phyloP scores from a whole-genome alignment of 2,113 vertebrate species.

The Passer montanus region DNA sequence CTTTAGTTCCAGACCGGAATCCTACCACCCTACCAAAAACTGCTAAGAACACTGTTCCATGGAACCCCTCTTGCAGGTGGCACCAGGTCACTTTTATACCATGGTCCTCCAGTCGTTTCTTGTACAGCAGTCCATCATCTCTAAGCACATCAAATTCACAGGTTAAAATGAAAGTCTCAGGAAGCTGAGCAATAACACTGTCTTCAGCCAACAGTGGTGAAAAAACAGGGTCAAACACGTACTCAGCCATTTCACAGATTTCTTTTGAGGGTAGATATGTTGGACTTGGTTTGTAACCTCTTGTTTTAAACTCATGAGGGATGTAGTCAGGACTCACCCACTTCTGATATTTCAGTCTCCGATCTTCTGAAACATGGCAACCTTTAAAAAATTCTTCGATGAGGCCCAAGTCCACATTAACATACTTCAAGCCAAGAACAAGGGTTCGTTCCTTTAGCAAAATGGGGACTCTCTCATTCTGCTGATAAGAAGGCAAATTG shows the following conservation, averaged over 20 bases:
- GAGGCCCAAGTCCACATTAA: constrained; percentile 44
- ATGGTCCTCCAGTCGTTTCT: constrained; percentile 77
- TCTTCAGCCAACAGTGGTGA: constrained; percentile 54
- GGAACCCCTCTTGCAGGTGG: constrained; percentile 80
- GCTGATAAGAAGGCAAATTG: constrained; percentile 74
- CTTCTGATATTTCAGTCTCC: constrained; percentile 59
- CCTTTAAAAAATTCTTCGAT: constrained; percentile 40
- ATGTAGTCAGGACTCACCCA: constrained; percentile 45
- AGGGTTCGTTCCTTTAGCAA: constrained; percentile 62
- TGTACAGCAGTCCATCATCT: constrained; percentile 81
- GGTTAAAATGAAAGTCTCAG: constrained; percentile 68
- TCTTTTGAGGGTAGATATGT: constrained; percentile 31
- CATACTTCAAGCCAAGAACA: constrained; percentile 66
- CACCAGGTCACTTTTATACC: constrained; percentile 76
- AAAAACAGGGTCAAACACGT: neutral
- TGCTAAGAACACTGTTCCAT: constrained; percentile 70
- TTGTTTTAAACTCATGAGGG: constrained; percentile 56
- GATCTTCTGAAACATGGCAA: constrained; percentile 64
- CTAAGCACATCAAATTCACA: constrained; percentile 79
- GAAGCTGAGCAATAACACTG: constrained; percentile 19
- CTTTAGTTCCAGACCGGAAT: constrained; percentile 63
- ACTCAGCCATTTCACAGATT: neutral
- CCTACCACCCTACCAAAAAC: neutral
- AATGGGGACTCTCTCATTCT: constrained; percentile 74
- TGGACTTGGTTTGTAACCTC: constrained; percentile 5